Base-by-base conservation (phyloP, 2,797 vertebrate species). In the Neopelma chrysocephalum region DNA sequence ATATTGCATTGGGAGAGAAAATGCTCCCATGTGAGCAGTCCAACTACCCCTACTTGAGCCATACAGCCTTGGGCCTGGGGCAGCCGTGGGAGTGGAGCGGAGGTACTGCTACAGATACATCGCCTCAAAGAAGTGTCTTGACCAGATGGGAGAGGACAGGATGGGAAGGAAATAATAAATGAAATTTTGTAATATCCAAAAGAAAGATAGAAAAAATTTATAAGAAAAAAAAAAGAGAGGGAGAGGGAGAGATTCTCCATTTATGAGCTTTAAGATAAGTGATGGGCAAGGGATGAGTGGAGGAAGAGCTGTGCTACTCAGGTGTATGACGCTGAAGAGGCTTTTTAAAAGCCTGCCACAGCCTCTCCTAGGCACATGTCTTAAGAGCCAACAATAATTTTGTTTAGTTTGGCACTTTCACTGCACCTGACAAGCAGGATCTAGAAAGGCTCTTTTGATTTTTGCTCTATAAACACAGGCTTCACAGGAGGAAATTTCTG, bases 241-340 rank as follows among this genome's bases (percentile, higher is more conserved):
- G 65, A 64, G 34, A 48, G 15, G 15, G 32, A 56, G 43, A 73
- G 4, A 43, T 1, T 70, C 15, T 76, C 5, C 3, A 4, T 22
- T 66, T 26, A 7, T 11, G 40, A 87, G 31, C 32, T 76, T 9
- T 9, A 94, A 57, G 56, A 80, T 34, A 31, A 10, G 27, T 51
- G 25, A 65, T 3, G 3, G 42, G 4, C 27, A 48, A 1, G 1
- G 57, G 34, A 45, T 1, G 3, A 78, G n/a, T 68, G 4, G 21
- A 61, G 17, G 21, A 73, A 62, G 38, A 78, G 36, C 32, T 64
- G 29, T 66, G 26, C 22, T 56, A 7, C 23, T 22, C 42, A 36
- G 53, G 22, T 65, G 19, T 17, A 3, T 57, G 65, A 40, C 3
- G 15, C 5, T 10, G 47, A 69, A 76, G 6, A 79, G 27, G 11